Base-by-base conservation (phyloP, 2,888 invertebrate species). In the Chelonus formosanus region DNA sequence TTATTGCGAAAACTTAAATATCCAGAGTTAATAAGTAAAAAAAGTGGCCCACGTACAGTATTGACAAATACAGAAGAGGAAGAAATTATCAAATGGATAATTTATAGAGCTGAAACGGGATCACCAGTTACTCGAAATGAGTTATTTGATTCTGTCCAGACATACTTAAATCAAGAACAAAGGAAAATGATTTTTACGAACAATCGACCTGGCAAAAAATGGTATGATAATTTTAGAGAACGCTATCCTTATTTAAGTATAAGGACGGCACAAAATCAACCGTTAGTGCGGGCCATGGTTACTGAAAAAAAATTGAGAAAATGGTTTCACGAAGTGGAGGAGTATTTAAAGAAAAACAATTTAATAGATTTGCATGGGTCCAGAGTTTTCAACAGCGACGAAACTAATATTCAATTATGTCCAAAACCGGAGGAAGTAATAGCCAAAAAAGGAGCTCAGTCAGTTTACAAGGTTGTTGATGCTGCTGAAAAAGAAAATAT, bases 151-250 rank as follows among this genome's bases (percentile, higher is more conserved):
- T 70, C 70, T 54, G 70, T 73, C 20, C 63, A 64, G 58, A 52
- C 36, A 20, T 61, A 73, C 44, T 35, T 72, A 31, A 67, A 63
- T 45, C 63, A 58, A 32, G 8, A 66, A 35, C 47, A 65, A 7
- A 45, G 45, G 56, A n/a, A 40, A 47, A 68, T 10, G 35, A 65
- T 70, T 32, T 76, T 76, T 65, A 74, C 65, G 36, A 63, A 74
- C 59, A 70, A 70, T 65, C 58, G 73, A 43, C 76, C 77, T 47
- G 76, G 75, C 5, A 69, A 69, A 56, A 73, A 74, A 59, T 75
- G 76, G 75, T 75, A 68, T 54, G 36, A 53, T 5, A 36, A 53
- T 10, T 76, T 77, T 64, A 59, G 73, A 10, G 67, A 70, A 20
- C 65, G 73, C 61, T 74, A 76, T 59, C 72, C 74, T 35, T 54